Conservation (phyloP, 2,888 invertebrate genomes). For the Xestia c-nigrum region DNA sequence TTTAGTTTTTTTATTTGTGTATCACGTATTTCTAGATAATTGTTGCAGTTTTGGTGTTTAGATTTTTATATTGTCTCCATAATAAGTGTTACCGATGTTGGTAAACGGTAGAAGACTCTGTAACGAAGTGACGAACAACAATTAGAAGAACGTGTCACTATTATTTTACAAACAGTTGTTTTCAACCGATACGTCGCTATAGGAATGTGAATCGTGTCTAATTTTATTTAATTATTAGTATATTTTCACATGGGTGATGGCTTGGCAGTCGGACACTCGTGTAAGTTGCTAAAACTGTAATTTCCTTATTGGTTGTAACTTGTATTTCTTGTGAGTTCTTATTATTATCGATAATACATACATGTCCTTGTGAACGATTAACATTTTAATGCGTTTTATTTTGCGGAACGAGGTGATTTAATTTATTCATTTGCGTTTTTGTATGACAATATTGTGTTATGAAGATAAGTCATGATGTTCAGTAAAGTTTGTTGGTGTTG, state of each 20-base stretch:
- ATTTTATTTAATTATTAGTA: conserved; percentile 85
- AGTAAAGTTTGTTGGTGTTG: conserved; percentile 56
- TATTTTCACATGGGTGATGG: conserved; percentile 90
- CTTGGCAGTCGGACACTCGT: conserved; percentile 90
- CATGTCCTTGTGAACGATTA: conserved; percentile 85
- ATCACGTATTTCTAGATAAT: conserved; percentile 81
- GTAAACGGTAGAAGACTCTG: conserved; percentile 74
- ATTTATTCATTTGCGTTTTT: conserved; percentile 71
- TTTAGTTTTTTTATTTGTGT: conserved; percentile 89
- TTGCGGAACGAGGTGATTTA: conserved; percentile 73
- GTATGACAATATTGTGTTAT: conserved; percentile 62
- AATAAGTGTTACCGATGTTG: conserved; percentile 80
- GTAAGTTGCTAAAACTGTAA: conserved; percentile 77
- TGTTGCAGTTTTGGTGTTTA: conserved; percentile 82
- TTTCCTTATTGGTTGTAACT: conserved; percentile 52
- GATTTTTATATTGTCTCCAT: conserved; percentile 76
- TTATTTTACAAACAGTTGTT: conserved; percentile 85
- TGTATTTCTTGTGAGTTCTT: conserved; percentile 43
- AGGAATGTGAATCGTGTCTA: conserved; percentile 86
- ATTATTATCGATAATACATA: conserved; percentile 57
- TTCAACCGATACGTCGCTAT: conserved; percentile 82
- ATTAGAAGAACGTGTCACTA: conserved; percentile 87
- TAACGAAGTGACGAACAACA: conserved; percentile 77
- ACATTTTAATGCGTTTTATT: conserved; percentile 80
- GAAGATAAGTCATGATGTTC: conserved; percentile 51